Evolutionary conservation across 2,113 vertebrate species (phyloP).

Genomic region (Chloropsis hardwickii): DNA sequence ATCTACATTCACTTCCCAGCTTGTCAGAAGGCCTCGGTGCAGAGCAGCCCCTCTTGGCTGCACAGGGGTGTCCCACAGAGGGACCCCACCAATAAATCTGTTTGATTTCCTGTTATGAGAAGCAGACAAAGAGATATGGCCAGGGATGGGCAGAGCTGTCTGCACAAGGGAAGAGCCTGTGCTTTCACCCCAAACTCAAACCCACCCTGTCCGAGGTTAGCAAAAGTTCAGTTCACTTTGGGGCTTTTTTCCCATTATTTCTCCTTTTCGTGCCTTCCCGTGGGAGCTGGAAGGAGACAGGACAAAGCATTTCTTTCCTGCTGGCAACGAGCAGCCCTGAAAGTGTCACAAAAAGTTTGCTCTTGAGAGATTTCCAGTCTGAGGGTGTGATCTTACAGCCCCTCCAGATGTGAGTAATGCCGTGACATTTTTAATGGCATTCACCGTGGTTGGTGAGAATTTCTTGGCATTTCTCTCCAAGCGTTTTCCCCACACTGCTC

Average conservation of each 20-base stretch:
- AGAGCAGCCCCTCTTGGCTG: slow-evolving; percentile 33
- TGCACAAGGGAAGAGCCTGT: slow-evolving; percentile 43
- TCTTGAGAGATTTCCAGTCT: background rate
- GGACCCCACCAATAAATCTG: slow-evolving; percentile 56
- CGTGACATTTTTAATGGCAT: background rate
- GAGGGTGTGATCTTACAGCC: slow-evolving; percentile 5
- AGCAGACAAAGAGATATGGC: slow-evolving; percentile 21
- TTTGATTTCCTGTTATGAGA: slow-evolving; percentile 65
- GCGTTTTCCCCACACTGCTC: background rate
- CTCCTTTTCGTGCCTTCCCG: background rate
- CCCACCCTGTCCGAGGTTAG: slow-evolving; percentile 16
- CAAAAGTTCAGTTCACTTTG: slow-evolving; percentile 50
- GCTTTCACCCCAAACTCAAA: slow-evolving; percentile 32
- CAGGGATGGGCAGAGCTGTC: slow-evolving; percentile 55
- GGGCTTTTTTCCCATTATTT: background rate
- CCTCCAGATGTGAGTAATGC: background rate
- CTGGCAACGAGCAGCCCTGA: slow-evolving; percentile 13
- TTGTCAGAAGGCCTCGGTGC: slow-evolving; percentile 12
- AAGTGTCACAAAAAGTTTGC: slow-evolving; percentile 2
- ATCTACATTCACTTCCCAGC: slow-evolving; percentile 54
- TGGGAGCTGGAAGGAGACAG: slow-evolving; percentile 40
- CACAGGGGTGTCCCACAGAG: slow-evolving; percentile 18
- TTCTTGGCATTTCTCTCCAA: background rate
- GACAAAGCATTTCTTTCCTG: slow-evolving; percentile 36
- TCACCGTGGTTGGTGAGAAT: background rate